Base-by-base conservation (phyloP, 2,113 vertebrate species). In the Columba livia region DNA sequence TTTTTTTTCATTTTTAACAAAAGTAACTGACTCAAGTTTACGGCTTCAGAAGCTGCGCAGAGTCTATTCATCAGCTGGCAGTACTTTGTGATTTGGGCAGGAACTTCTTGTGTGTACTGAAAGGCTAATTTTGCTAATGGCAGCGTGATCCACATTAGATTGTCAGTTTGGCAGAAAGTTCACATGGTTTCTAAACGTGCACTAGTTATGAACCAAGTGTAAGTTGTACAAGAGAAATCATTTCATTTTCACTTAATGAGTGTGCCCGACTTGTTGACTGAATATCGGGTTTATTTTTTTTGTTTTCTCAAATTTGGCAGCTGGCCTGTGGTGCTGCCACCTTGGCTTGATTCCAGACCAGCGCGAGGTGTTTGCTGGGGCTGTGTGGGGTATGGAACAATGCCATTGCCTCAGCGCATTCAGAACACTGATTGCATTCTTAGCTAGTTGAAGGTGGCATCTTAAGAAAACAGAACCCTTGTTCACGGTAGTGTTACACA, bases 51-150 rank as follows among this genome's bases (percentile, higher is more conserved):
- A 80, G 83, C 66, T 44, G 72, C 64, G 28, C 58, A 17, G 61
- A 29, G 29, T 60, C 80, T 86, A 19, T 82, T 95, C 82, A 64
- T 79, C 71, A 75, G 31, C 84, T 92, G 47, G 96, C 57, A 91
- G 81, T 32, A 47, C 65, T 92, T 65, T 81, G 94, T 89, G 84
- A 82, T 60, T 88, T 48, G 62, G 48, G 50, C 82, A 91, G 65
- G 69, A 65, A 17, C 77, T 83, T 19, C 48, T 69, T 82, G 92
- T 78, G 80, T 87, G 56, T 56, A 8, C 40, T 66, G 82, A 90
- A 96, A 93, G 69, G 81, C 93, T 91, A 50, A 94, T 94, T 90
- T 85, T 90, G 66, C 87, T 92, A 79, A 67, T 53, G 89, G 88
- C 84, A 93, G 69, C 73, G 73, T 62, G 80, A 85, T 15, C 77